Conservation (phyloP, 1,140 invertebrate species). For the Drusus annulatus region DNA sequence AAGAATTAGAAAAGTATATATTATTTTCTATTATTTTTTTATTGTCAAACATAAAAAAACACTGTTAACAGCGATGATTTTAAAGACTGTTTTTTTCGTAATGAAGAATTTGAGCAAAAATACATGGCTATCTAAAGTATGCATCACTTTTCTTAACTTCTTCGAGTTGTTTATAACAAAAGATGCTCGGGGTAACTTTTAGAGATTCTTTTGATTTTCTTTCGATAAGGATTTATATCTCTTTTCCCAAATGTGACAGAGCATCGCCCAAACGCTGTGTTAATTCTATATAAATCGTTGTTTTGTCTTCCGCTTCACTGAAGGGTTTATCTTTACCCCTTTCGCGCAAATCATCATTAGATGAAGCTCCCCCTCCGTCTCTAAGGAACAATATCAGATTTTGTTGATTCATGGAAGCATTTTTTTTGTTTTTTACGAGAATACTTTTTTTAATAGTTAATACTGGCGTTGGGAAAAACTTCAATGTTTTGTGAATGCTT, state of each 20-base stretch:
- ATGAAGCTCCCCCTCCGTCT: not conserved
- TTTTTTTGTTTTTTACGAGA: not conserved
- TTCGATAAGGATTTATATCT: not conserved
- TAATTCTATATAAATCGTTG: not conserved
- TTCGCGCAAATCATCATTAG: conserved; percentile 10
- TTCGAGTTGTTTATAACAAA: not conserved
- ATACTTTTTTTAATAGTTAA: too few species aligned
- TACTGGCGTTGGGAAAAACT: too few species aligned
- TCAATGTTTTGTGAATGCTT: too few species aligned
- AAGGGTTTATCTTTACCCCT: not conserved
- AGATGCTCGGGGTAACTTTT: not conserved
- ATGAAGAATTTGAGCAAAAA: not conserved
- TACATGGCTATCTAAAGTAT: not conserved
- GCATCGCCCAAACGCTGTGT: not conserved
- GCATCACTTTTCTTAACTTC: too few species aligned
- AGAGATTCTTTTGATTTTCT: not conserved
- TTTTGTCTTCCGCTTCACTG: not conserved
- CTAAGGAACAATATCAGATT: not conserved
- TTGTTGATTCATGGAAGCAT: not conserved
- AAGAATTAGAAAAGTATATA: too few species aligned
- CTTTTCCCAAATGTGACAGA: not conserved
- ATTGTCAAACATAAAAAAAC: too few species aligned
- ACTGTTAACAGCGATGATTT: too few species aligned
- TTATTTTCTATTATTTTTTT: too few species aligned
- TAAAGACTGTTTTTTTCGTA: too few species aligned